phyloP scores from a whole-genome alignment of 2,113 vertebrate genomes.

The Casuarius casuarius region DNA sequence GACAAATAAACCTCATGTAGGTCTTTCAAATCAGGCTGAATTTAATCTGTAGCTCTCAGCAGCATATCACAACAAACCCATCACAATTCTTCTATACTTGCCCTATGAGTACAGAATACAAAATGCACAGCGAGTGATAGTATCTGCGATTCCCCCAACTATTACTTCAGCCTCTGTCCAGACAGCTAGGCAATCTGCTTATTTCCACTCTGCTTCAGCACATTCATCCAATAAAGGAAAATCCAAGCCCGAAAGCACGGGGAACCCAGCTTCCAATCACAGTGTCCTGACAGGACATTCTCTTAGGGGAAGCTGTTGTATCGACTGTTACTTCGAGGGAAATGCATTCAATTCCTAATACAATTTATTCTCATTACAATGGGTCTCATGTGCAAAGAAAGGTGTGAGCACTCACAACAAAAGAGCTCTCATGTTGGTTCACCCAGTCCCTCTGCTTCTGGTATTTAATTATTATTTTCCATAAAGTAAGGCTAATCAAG shows the following conservation, averaged over 20 bases:
- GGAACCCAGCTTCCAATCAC: neutral
- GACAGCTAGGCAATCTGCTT: neutral
- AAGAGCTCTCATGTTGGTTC: rapidly evolving
- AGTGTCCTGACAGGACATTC: neutral
- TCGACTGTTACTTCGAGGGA: neutral
- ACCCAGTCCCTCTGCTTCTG: neutral
- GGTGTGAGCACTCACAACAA: neutral
- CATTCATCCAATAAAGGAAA: neutral
- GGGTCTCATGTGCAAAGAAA: neutral
- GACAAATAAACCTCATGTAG: neutral
- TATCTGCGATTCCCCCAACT: neutral
- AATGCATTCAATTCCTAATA: neutral
- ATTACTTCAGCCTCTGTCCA: neutral
- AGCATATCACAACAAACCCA: neutral
- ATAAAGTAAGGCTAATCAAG: neutral
- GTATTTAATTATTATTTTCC: neutral
- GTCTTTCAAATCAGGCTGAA: neutral
- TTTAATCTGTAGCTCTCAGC: neutral
- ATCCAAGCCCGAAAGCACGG: neutral
- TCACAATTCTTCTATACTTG: neutral
- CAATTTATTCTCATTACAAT: neutral
- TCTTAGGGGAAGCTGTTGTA: neutral
- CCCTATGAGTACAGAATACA: neutral
- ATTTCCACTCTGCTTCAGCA: constrained; percentile 3
- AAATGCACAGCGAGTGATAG: neutral